phyloP scores from a whole-genome alignment of 2,797 vertebrate genomes.

The Prunella strophiata region DNA sequence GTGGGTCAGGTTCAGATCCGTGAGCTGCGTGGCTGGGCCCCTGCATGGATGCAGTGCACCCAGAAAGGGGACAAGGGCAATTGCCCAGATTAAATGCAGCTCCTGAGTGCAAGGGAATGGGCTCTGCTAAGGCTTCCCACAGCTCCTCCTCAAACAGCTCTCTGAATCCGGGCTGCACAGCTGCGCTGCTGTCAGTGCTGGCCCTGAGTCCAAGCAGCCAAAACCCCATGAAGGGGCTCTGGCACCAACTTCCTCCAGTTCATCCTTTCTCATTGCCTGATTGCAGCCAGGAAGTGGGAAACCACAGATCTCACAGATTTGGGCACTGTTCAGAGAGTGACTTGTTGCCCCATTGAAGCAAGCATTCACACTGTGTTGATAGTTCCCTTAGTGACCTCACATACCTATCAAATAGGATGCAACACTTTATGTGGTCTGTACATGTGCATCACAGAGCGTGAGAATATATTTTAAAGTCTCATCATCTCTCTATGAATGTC shows the following conservation, averaged over 20 bases:
- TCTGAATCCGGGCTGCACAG: neutral
- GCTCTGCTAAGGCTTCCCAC: neutral
- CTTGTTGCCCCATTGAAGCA: neutral
- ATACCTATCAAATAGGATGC: neutral
- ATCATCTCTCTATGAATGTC: neutral
- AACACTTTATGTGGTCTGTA: neutral
- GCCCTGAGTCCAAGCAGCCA: neutral
- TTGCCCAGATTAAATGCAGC: neutral
- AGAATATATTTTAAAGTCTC: neutral
- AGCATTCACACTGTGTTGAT: neutral
- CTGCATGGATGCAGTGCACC: accelerated
- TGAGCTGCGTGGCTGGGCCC: accelerated
- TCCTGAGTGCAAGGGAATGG: neutral
- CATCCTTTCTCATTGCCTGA: neutral
- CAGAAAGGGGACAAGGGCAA: neutral
- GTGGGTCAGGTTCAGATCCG: accelerated
- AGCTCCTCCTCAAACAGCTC: neutral
- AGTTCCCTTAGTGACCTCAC: neutral
- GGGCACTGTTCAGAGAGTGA: neutral
- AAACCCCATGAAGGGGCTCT: neutral
- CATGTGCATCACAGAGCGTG: accelerated
- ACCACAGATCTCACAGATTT: neutral
- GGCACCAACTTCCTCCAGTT: neutral
- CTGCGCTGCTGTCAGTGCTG: neutral
- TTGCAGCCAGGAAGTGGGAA: neutral